Evolutionary conservation across 2,888 invertebrate genomes (phyloP).

Genomic region (Trachelus iudaicus): DNA sequence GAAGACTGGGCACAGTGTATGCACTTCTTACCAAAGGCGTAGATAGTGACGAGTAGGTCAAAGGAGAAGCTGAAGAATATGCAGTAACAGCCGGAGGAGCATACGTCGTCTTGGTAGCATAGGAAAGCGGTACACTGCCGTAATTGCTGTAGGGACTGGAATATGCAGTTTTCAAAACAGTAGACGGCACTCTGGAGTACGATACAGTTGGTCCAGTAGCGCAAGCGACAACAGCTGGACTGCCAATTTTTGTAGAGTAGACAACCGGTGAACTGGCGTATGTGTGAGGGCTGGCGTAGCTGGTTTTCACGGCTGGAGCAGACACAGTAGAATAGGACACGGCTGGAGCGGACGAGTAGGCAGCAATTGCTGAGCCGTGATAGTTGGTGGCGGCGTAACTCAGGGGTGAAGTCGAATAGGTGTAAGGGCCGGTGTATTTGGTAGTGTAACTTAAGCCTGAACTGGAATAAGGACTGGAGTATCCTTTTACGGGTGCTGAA

Average conservation of each 20-base stretch:
- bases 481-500: slow-evolving; percentile 5
- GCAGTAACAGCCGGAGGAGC: not conserved
- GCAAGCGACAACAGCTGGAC: not conserved
- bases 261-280: not conserved
- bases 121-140: not conserved
- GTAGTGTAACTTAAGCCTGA: not conserved
- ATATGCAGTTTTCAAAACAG: not conserved
- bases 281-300: not conserved
- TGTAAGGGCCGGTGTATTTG: not conserved
- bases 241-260: not conserved
- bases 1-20: slow-evolving; percentile 3
- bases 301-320: slow-evolving; percentile 5
- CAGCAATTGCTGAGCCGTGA: not conserved
- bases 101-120: not conserved
- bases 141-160: not conserved
- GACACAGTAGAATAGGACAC: slow-evolving; percentile 10
- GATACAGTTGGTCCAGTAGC: not conserved
- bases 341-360: slow-evolving; percentile 1
- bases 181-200: not conserved
- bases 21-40: not conserved
- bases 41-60: not conserved
- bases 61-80: not conserved
- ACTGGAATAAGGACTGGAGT: not conserved
- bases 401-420: not conserved
- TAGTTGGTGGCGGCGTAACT: not conserved